Base-by-base conservation (phyloP, 2,797 vertebrate species). In the Echeneis naucrates region DNA sequence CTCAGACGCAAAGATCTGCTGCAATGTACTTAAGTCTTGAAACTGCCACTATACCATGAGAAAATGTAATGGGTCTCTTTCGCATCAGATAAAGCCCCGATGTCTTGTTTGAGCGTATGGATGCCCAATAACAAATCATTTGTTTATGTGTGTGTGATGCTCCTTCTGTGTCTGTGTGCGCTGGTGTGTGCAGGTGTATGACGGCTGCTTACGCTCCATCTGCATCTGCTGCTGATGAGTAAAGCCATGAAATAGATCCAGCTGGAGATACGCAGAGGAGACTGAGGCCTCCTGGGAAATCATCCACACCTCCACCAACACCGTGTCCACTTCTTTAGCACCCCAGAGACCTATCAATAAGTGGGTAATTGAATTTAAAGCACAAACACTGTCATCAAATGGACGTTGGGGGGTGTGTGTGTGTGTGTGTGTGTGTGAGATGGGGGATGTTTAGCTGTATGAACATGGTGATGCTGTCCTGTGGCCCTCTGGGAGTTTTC, bases 311-410 rank as follows among this genome's bases (percentile, higher is more conserved):
- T 86, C 84, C 82, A 93, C 94, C 93, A 91, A 95, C 84, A 94
- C 95, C 91, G 92, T 96, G 96, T 97, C 96, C 96, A 95, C 95
- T 95, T 94, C 94, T 95, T 94, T 94, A 95, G 95, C 95, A 95
- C 96, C 96, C 96, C 94, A 94, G 96, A 96, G 95, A 95, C 95
- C 95, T 96, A 97, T 98, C 96, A 97, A 97, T 97, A 97, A 96
- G 95, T 94, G 95, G 96, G 96, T 97, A 97, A 98, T 97, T 98
- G 96, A 98, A 98, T 97, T 97, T 97, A 95, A 96, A 97, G 96
- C 95, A 96, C 96, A 97, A 98, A 97, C 96, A 96, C 87, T 83
- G 80, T 78, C 52, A 68, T 89, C 84, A 88, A 85, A 87, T 72
- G 82, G 82, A 80, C 72, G 71, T 85, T 23, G 23, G 14, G 88